phyloP scores from a whole-genome alignment of 1,140 invertebrate species.

The Metopolophium dirhodum region DNA sequence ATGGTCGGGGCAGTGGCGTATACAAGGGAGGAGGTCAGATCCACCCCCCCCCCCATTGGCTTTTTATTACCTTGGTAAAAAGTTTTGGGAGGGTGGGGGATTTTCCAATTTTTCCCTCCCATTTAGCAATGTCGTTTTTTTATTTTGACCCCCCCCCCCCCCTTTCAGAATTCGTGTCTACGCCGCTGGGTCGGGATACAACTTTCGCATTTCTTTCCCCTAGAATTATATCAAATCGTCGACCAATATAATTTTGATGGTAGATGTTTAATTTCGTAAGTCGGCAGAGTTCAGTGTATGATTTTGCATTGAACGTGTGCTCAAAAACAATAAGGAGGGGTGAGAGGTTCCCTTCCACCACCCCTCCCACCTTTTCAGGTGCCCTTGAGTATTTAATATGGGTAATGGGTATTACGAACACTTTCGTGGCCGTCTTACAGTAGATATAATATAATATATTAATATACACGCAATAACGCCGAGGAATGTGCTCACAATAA shows the following conservation, averaged over 20 bases:
- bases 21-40: no score
- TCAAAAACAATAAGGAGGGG: not conserved
- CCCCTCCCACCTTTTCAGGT: not conserved
- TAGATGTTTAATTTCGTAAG: not conserved
- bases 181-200: not conserved
- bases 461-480: not conserved
- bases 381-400: not conserved
- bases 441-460: not conserved
- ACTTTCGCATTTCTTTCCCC: not conserved
- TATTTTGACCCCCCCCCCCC: no score
- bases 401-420: not conserved
- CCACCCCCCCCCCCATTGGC: no score
- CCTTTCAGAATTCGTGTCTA: no score
- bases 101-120: no score
- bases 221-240: not conserved
- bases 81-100: no score
- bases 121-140: no score
- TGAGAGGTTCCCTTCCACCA: not conserved
- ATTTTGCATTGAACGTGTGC: not conserved
- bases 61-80: no score
- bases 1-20: no score
- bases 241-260: not conserved
- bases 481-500: not conserved
- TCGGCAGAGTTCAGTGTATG: not conserved
- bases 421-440: not conserved